Evolutionary conservation across 2,797 vertebrate genomes (phyloP), one percentile per base, ranked within the genome.

Genomic region (Dryobates pubescens): DNA sequence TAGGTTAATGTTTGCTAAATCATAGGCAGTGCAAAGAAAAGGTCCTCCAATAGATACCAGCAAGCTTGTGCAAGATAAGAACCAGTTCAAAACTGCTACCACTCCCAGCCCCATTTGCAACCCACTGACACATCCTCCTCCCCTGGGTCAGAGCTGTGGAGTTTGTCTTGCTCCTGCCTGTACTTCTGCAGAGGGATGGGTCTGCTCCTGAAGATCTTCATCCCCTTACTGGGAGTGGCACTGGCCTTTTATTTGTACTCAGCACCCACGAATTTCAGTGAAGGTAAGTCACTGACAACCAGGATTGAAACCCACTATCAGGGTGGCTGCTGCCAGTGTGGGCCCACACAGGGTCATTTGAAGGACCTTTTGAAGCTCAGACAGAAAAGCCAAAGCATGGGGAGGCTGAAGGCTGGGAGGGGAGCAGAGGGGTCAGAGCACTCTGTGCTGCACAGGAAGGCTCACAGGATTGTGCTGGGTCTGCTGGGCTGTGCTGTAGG

Each of bases 161-260:
- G 20, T 19, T 29, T 10, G 3, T 16, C 49, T 54, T 0, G 0
- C 8, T 70, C 78, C 78, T 71, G 68, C 82, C 72, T 17, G n/a
- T 1, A 2, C 45, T 36, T 53, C 23, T 53, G 53, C 67, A 14
- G 9, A 43, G 9, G 61, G 45, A 98, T 98, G 97, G 97, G 95
- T 15, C 53, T 96, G 81, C 43, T 97, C 68, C 92, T 93, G 74
- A 97, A 96, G 88, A 19, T 84, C 54, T 78, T 96, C 62, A 86
- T 97, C 58, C 95, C 97, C 57, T 62, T 96, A 54, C 8, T 97
- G 90, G 97, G 95, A 70, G 61, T 96, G 56, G 82, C 64, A 4
- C 29, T 97, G 92, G 97, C 96, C 20, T 91, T 93, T 82, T 96
- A 96, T 67, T 97, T 97, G 84, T 97, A 97, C 71, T 96, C 97